phyloP scores from a whole-genome alignment of 2,888 invertebrate genomes.

The Xylophagus ater region DNA sequence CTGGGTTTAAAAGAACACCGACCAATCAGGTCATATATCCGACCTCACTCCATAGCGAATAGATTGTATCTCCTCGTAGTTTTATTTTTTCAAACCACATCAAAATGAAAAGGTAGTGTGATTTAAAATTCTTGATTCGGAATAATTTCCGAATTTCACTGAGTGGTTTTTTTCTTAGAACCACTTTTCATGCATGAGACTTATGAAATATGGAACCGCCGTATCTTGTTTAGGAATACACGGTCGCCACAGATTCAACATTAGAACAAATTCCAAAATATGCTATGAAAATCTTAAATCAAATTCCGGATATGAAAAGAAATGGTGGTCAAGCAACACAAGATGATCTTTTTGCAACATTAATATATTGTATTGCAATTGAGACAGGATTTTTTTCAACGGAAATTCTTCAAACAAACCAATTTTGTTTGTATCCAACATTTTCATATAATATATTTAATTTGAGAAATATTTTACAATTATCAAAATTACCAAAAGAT shows the following conservation, averaged over 20 bases:
- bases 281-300: constrained; percentile 24
- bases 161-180: no score
- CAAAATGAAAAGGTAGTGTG: no score
- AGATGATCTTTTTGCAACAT: constrained; percentile 26
- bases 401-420: neutral
- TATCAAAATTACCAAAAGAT: constrained; percentile 15
- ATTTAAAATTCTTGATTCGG: no score
- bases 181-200: no score
- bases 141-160: no score
- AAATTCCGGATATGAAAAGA: constrained; percentile 4
- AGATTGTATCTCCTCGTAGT: no score
- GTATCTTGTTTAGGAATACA: no score
- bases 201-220: no score
- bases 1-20: no score
- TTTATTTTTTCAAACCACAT: no score
- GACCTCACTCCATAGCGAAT: no score
- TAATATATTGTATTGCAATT: constrained; percentile 31
- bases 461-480: constrained; percentile 11
- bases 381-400: constrained; percentile 28
- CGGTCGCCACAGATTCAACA: constrained; percentile 28
- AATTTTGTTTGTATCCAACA: neutral
- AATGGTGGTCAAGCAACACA: constrained; percentile 15
- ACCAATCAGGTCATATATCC: no score
- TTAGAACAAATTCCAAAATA: constrained; percentile 27
- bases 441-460: constrained; percentile 21